Base-by-base conservation (phyloP, 2,113 vertebrate species). In the Penelope pileata region DNA sequence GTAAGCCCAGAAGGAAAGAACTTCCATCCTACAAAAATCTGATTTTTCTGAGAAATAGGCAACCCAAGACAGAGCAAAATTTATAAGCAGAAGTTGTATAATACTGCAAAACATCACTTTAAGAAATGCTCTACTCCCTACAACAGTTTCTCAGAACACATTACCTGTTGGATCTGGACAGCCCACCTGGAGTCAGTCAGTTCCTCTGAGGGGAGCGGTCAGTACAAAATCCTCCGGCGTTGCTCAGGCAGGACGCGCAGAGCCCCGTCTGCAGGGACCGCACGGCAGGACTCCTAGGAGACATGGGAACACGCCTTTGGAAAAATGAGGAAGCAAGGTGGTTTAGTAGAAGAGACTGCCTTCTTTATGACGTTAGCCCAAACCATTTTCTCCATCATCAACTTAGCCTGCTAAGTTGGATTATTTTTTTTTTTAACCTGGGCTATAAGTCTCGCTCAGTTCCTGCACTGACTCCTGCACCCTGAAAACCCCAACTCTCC, bases 211-310 rank as follows among this genome's bases (percentile, higher is more conserved):
- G 32, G 17, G 7, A 81, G 69, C 77, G 22, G 21, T 76, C 38
- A 48, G 40, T 34, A 40, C 0, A 1, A 83, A 56, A 66, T 24
- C 23, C 50, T 64, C 4, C 3, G 38, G 15, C 0, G 7, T 1
- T 5, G 27, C 43, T 43, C 54, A 0, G 3, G 17, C 34, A 56
- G 48, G n/a, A 76, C 32, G 63, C 0, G 1, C 59, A 40, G 27
- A 94, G 29, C 14, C 53, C 45, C 14, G 1, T 23, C 53, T 60
- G 40, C 8, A 1, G 26, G 18, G 40, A 27, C 54, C 54, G 36
- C 22, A 40, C n/a, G 51, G 67, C 27, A 77, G 24, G 12, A 88
- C 54, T 78, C 90, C 90, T 93, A 83, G 22, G 26, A 90, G 47
- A 94, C 87, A 95, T 0, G 5, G 74, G 72, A 85, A 54, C 45